Conservation (phyloP, 2,797 vertebrate species). For the Micrastur ruficollis region DNA sequence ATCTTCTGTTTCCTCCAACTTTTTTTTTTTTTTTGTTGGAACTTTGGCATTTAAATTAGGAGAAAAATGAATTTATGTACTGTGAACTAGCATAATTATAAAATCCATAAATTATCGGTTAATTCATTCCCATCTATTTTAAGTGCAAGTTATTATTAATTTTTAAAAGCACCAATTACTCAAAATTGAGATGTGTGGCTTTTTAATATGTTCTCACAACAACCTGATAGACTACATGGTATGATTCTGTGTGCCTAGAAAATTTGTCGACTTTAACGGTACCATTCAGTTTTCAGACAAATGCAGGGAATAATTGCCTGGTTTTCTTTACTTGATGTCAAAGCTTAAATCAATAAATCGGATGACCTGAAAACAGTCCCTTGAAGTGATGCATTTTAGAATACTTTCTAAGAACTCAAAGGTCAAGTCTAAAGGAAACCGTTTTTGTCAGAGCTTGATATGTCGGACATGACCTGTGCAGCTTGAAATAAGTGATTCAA, state of each 20-base stretch:
- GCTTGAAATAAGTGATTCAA: not conserved
- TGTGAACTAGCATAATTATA: not conserved
- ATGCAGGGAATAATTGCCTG: not conserved
- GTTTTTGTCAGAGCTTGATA: not conserved
- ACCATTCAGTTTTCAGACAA: not conserved
- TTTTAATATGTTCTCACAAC: not conserved
- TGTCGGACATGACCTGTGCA: not conserved
- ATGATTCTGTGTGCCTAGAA: not conserved
- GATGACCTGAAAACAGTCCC: not conserved
- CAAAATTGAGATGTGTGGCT: not conserved
- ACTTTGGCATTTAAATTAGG: not conserved
- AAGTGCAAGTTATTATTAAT: not conserved
- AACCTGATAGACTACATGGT: not conserved
- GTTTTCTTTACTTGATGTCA: not conserved
- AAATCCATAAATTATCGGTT: not conserved
- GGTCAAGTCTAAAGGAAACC: not conserved
- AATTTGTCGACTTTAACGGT: not conserved
- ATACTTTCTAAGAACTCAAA: not conserved
- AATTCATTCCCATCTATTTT: not conserved
- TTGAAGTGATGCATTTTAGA: not conserved
- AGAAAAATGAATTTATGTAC: not conserved
- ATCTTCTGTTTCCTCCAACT: not conserved
- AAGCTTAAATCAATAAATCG: constrained; percentile 16
- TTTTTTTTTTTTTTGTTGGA: not conserved
- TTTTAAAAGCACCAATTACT: not conserved